Base-by-base conservation (phyloP, 2,888 invertebrate genomes). In the Odontomyia ornata region DNA sequence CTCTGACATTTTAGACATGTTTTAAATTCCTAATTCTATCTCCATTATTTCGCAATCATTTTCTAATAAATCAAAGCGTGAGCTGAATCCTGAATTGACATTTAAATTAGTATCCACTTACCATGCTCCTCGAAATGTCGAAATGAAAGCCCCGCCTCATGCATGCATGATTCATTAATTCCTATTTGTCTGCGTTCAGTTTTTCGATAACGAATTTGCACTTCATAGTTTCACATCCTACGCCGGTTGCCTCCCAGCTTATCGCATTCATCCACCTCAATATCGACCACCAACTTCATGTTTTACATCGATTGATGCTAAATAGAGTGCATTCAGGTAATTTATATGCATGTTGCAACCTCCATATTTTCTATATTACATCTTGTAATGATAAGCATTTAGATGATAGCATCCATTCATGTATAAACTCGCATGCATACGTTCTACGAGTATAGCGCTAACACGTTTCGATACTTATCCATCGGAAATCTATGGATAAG, bases 321-420 rank as follows among this genome's bases (percentile, higher is more conserved):
- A 60, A 25, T 60, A 25, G 57, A 18, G 25, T 18, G 57, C 57
- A 23, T 60, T 60, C 18, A 18, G 11, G 57, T 18, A 60, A 25
- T 21, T 60, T 60, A 25, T 5, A 23, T 60, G 11, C 25, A 60
- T 60, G 57, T 25, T 23, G 57, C 57, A 60, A 64, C 30, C 30
- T 64, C 64, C 64, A 64, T 64, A 25, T 21, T 64, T 64, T 64
- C 64, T 64, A n/a, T 15, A 64, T 64, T 28, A 28, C 23, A n/a
- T 64, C 23, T 25, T 15, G 28, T 30, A 64, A 64, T 64, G 28
- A 64, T 64, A 64, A 13, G 64, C 64, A 15, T 30, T 64, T 64
- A 30, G 23, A 27, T 30, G 64, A 27, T 64, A 25, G n/a, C 36
- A 36, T 36, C 36, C 36, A 36, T 36, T 36, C 36, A n/a, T 18